phyloP scores from a whole-genome alignment of 2,113 vertebrate species.

The Pan troglodytes region DNA sequence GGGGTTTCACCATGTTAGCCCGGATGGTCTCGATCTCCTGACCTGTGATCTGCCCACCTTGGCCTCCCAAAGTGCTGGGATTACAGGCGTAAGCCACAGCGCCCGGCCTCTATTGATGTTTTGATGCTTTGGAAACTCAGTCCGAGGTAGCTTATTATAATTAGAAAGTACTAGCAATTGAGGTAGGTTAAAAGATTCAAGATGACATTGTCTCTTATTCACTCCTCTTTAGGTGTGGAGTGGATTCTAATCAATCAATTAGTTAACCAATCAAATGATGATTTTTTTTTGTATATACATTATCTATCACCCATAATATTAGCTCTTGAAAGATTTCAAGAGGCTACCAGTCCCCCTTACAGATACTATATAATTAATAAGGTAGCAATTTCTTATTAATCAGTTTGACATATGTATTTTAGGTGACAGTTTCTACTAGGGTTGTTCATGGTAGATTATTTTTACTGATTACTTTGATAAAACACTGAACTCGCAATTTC shows the following conservation, averaged over 20 bases:
- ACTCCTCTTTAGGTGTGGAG: background rate
- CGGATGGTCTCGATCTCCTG: too few species aligned
- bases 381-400: constrained; percentile 74
- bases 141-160: background rate
- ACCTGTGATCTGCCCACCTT: too few species aligned
- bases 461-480: background rate
- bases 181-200: background rate
- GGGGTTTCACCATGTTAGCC: too few species aligned
- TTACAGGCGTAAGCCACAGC: too few species aligned
- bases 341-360: background rate
- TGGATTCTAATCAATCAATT: background rate
- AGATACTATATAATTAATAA: constrained; percentile 70
- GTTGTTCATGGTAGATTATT: background rate
- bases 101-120: background rate
- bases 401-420: constrained; percentile 61
- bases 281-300: background rate
- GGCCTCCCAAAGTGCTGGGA: too few species aligned
- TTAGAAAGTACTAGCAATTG: background rate
- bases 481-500: background rate
- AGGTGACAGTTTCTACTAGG: background rate
- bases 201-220: background rate
- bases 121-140: background rate
- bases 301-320: background rate
- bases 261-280: background rate
- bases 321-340: background rate